These are phyloP conservation scores for Ophthalmolycus amberensis DNA, from an alignment of 2,113 vertebrate genomes.

Conservation along the genomic window DNA sequence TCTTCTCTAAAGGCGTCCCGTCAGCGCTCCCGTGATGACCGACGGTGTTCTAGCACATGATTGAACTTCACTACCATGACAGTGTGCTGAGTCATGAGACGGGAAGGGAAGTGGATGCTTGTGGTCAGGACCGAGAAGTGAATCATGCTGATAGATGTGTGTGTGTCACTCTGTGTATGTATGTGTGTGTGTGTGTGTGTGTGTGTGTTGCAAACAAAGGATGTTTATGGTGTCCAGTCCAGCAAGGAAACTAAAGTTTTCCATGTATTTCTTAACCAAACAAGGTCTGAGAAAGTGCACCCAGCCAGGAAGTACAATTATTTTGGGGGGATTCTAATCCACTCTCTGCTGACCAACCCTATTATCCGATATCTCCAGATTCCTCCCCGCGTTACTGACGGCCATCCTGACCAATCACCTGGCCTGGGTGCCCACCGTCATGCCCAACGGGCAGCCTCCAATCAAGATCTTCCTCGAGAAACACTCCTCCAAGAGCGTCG, in stretches of 20 bases:
- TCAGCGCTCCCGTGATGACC: slow-evolving; percentile 39
- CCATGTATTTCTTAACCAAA: neutral
- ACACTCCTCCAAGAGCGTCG: slow-evolving; percentile 97
- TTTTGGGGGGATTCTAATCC: neutral
- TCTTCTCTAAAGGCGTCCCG: slow-evolving; percentile 7
- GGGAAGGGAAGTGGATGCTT: slow-evolving; percentile 72
- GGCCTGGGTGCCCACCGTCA: slow-evolving; percentile 98
- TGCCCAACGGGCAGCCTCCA: slow-evolving; percentile 98
- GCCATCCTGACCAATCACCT: slow-evolving; percentile 97
- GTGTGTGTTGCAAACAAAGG: slow-evolving; percentile 25
- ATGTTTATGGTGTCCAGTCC: slow-evolving; percentile 10
- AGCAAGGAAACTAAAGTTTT: slow-evolving; percentile 17
- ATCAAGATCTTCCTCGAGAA: slow-evolving; percentile 98
- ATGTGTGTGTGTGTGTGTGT: neutral
- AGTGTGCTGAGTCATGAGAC: slow-evolving; percentile 69
- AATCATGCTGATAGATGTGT: slow-evolving; percentile 42
- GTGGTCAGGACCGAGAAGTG: slow-evolving; percentile 66
- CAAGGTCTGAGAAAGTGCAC: neutral
- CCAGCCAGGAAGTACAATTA: neutral
- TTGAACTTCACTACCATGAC: slow-evolving; percentile 24
- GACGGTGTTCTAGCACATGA: slow-evolving; percentile 18
- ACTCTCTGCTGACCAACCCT: neutral
- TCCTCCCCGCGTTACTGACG: slow-evolving; percentile 96
- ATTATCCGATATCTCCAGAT: slow-evolving; percentile 83
- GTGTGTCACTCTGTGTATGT: neutral